Evolutionary conservation across 1,140 invertebrate species (phyloP), one percentile per base, ranked within the genome.

Genomic region (Drosophila nebulosa): DNA sequence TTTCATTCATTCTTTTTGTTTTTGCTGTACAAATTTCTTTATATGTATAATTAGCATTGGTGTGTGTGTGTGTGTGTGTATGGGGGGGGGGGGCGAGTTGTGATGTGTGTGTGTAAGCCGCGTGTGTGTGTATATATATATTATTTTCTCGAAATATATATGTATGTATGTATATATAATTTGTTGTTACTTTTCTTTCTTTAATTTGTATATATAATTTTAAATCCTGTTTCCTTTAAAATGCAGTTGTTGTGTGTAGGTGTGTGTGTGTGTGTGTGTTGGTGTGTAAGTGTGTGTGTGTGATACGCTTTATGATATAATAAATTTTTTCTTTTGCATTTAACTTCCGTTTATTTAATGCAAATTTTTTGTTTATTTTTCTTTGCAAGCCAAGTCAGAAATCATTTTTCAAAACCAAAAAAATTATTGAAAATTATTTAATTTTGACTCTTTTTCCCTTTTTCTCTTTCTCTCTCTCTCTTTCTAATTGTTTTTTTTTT

Each of bases 151-250:
- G 52, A 83, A 83, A 79, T 84, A 78, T 69, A 55, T 78, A 51
- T 70, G 61, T 80, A 74, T 65, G 66, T 68, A 63, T 75, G 62
- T 75, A 64, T 63, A 46, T 65, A 50, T 32, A 52, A 50, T 73
- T 52, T 50, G 42, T 77, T 73, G 50, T 69, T 22, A 3, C 21
- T 71, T 63, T n/a, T n/a, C n/a, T n/a, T n/a, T n/a, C n/a, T 59
- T 30, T 30, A 9, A 35, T 64, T 70, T 85, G 74, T 85, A 80
- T 85, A 85, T 85, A 85, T 85, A 68, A 64, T 71, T 80, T 85
- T 85, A 85, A 85, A 85, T 85, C 81, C 81, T 85, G 81, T 85
- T 85, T 85, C 81, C 78, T 72, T 85, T 85, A 86, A 85, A 85
- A 85, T 85, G 81, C 81, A 85, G 80, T 86, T 79, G 85, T 86